Evolutionary conservation across 2,888 invertebrate genomes (phyloP), one percentile per base, ranked within the genome.

Genomic region (Argyresthia goedartella): DNA sequence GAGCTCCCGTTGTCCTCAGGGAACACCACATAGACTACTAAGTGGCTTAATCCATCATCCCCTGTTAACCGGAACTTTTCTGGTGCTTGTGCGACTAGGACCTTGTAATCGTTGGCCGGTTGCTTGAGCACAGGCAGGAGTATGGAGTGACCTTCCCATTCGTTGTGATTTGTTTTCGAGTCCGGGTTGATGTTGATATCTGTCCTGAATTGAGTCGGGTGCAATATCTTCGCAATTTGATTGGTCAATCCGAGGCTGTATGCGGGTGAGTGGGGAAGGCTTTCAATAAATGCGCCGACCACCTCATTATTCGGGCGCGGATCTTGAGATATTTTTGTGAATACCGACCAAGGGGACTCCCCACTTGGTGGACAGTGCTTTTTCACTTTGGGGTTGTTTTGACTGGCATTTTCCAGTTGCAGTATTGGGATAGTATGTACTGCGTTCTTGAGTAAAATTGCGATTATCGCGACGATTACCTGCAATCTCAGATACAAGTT

Each of bases 41-140:
- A 57, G 1, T 69, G 70, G 36, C 66, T 65, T 1, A 57, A 55
- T 3, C 71, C 63, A 0, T 61, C 59, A 14, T 57, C 56, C 34
- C 57, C 59, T 4, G 64, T 65, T 8, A 81, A 59, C 46, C 59
- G 71, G 4, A 81, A 53, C 44, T 73, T 60, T 0, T 72, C 65
- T 0, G 85, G 85, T 0, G 85, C 81, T 0, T 71, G 68, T 1
- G 73, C 84, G 0, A 85, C 74, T 42, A 85, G 53, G n/a, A 84
- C 65, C 55, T 77, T 79, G 52, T 82, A 84, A 46, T 74, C 62
- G 1, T 65, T 58, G 41, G 63, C 70, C 0, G 72, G 68, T 42
- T 77, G 73, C 7, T 62, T 65, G 4, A 77, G 51, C 6, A 79
- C 56, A 0, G 84, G 81, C 49, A 82, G 60, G 25, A 25, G 3